Evolutionary conservation across 1,140 invertebrate genomes (phyloP).

Genomic region (Phocides pigmalion): DNA sequence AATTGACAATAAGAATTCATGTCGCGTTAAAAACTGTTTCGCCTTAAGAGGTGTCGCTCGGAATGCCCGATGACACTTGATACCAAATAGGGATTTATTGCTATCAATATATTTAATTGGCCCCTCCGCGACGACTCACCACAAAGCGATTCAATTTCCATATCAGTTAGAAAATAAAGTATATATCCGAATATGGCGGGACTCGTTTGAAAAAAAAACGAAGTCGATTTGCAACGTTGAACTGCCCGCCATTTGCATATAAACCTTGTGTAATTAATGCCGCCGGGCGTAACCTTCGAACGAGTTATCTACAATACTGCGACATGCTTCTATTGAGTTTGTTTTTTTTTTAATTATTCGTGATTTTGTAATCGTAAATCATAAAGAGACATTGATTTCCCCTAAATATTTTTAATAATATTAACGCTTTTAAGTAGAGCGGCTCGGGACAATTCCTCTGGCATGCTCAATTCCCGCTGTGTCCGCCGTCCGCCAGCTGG

Average conservation of each 20-base stretch:
- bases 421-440: too few relatives aligned
- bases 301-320: not conserved
- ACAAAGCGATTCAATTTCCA: constrained; percentile 53
- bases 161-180: constrained; percentile 54
- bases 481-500: too few relatives aligned
- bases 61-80: constrained; percentile 47
- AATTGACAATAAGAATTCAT: constrained; percentile 47
- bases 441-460: too few relatives aligned
- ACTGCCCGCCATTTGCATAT: constrained; percentile 26
- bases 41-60: constrained; percentile 49
- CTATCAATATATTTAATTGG: constrained; percentile 68
- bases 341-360: too few relatives aligned
- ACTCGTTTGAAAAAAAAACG: constrained; percentile 31
- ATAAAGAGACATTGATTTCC: too few relatives aligned
- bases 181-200: constrained; percentile 41
- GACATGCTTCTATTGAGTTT: not conserved
- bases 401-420: too few relatives aligned
- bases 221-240: constrained; percentile 28
- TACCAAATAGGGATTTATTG: constrained; percentile 57
- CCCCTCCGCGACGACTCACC: constrained; percentile 36
- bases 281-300: constrained; percentile 20
- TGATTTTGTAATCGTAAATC: too few relatives aligned
- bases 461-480: too few relatives aligned
- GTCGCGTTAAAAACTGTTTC: constrained; percentile 41
- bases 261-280: constrained; percentile 32